Conservation (phyloP, 2,888 invertebrate species). For the Heliconius hortense region DNA sequence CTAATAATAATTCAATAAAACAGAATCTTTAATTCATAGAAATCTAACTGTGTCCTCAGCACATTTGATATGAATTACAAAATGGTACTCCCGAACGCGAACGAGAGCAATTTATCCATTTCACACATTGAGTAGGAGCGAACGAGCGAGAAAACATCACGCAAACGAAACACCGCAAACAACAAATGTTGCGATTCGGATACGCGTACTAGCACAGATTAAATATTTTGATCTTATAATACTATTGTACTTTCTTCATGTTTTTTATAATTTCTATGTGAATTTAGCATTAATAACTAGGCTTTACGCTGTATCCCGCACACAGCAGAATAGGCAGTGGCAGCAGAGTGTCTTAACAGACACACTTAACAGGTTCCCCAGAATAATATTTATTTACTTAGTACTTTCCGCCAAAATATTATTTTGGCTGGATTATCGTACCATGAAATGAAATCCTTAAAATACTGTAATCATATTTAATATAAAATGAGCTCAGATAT, state of each 20-base stretch:
- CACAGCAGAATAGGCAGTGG: no score
- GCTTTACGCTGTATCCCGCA: no score
- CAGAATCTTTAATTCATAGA: conserved; percentile 59
- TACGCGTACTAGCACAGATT: conserved; percentile 34
- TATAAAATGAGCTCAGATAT: background rate
- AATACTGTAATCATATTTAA: no score
- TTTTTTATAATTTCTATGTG: background rate
- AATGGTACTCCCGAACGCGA: conserved; percentile 50
- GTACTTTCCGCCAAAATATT: no score
- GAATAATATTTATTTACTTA: no score
- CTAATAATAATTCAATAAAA: conserved; percentile 53
- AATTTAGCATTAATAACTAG: no score
- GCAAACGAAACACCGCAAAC: conserved; percentile 51
- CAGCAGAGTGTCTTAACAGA: no score
- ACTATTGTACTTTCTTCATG: background rate
- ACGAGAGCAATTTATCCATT: conserved; percentile 56
- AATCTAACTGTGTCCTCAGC: conserved; percentile 53
- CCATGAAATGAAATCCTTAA: background rate
- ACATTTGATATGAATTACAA: conserved; percentile 43
- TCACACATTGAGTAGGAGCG: conserved; percentile 50
- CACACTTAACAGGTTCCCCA: no score
- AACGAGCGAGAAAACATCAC: conserved; percentile 51
- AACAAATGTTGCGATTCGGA: conserved; percentile 46
- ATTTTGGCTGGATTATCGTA: no score
- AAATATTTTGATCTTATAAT: background rate